Evolutionary conservation across 2,113 vertebrate species (phyloP).

Genomic region (Noctilio leporinus): DNA sequence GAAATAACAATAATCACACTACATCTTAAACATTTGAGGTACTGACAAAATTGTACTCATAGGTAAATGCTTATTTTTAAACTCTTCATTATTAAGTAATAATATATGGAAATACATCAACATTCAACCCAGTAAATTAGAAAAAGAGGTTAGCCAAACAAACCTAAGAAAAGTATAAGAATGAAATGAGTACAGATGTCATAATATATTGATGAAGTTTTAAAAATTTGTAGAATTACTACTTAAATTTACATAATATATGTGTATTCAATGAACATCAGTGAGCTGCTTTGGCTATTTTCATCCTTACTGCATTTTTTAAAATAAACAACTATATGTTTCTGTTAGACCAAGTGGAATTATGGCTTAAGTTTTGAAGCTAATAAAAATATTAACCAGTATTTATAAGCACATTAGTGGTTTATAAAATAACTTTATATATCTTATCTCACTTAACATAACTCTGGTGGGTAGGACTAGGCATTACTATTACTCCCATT

Average conservation of each 20-base stretch:
- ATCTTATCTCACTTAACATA: background rate
- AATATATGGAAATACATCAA: background rate
- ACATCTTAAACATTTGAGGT: background rate
- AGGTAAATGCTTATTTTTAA: background rate
- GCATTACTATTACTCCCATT: background rate
- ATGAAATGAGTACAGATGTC: background rate
- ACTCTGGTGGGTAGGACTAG: background rate
- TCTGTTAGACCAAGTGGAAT: background rate
- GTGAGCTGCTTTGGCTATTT: background rate
- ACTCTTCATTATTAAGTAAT: background rate
- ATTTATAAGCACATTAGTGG: background rate
- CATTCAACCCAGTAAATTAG: background rate
- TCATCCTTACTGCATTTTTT: background rate
- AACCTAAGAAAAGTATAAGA: background rate
- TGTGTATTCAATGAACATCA: background rate
- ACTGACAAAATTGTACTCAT: background rate
- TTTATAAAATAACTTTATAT: background rate
- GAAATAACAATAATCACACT: background rate
- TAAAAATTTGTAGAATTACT: background rate
- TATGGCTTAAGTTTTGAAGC: slow-evolving; percentile 14
- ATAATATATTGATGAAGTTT: background rate
- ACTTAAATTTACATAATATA: background rate
- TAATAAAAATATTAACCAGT: background rate
- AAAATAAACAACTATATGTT: no score
- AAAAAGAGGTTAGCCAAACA: background rate